phyloP scores from a whole-genome alignment of 1,140 invertebrate genomes.

The Bombus cullumanus region DNA sequence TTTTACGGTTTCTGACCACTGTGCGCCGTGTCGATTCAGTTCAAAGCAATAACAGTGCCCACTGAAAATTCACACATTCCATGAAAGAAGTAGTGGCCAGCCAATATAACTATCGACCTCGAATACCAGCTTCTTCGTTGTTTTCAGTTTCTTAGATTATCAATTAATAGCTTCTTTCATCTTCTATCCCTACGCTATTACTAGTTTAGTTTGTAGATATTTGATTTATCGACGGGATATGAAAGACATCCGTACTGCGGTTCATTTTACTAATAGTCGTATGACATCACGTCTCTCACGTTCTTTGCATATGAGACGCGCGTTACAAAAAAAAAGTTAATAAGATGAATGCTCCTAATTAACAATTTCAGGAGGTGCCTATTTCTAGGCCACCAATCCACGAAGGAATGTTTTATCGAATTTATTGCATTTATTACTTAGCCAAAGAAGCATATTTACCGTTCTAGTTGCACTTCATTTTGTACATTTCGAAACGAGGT shows the following conservation, averaged over 20 bases:
- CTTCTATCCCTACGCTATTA: background rate
- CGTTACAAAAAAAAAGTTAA: background rate
- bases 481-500: background rate
- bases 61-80: too few relatives aligned
- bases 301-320: background rate
- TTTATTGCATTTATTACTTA: background rate
- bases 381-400: too few relatives aligned
- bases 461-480: background rate
- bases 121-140: background rate
- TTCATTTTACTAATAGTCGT: background rate
- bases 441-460: background rate
- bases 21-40: background rate
- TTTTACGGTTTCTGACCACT: too few relatives aligned
- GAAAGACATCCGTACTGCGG: too few relatives aligned
- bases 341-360: background rate
- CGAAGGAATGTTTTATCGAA: background rate
- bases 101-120: background rate
- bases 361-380: background rate
- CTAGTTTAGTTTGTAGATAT: too few relatives aligned
- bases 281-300: background rate
- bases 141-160: background rate
- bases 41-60: background rate
- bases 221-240: background rate
- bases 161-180: too few relatives aligned
- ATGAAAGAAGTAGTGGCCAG: background rate